Base-by-base conservation (phyloP, 2,113 vertebrate genomes). In the Colaptes auratus region DNA sequence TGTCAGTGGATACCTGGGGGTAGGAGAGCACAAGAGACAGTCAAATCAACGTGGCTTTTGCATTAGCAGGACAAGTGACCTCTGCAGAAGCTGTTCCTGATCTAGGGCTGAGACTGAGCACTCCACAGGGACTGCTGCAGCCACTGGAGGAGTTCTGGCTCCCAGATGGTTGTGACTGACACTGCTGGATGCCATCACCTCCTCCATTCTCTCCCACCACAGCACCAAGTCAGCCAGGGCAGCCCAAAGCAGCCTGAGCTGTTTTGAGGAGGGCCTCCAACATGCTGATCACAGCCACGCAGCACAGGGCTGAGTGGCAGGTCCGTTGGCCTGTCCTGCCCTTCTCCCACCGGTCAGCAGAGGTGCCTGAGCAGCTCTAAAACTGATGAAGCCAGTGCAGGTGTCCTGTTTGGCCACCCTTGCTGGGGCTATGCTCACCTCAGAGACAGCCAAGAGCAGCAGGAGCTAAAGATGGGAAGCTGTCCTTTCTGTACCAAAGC, bases 181-280 rank as follows among this genome's bases (percentile, higher is more conserved):
- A 7, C 72, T 3, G 35, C 73, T 0, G 0, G 85, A 94, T n/a
- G 61, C 50, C 87, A 82, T 10, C n/a, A 4, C 77, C 66, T 75
- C 72, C 60, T 82, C 67, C 69, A 71, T 44, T 52, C 71, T 56
- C 39, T 65, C 61, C 42, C 5, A 9, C 48, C 67, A 53, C 58
- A 42, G 56, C 28, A 60, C 52, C 59, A 73, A 75, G 46, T 12
- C 84, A 86, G 80, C 31, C 52, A 74, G 60, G 63, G 46, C 52
- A 69, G 44, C 39, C 16, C 28, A 67, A 88, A 83, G 86, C 72
- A 80, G 81, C 25, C 33, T 0, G 18, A 77, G 69, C 31, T 15
- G 44, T 61, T 69, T 42, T 27, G 30, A 25, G 0, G 0, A 61
- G 42, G 36, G n/a, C 12, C 39, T 65, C 66, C 0, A 0, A n/a